Conservation (phyloP, 2,113 vertebrate species). For the Eptesicus fuscus region DNA sequence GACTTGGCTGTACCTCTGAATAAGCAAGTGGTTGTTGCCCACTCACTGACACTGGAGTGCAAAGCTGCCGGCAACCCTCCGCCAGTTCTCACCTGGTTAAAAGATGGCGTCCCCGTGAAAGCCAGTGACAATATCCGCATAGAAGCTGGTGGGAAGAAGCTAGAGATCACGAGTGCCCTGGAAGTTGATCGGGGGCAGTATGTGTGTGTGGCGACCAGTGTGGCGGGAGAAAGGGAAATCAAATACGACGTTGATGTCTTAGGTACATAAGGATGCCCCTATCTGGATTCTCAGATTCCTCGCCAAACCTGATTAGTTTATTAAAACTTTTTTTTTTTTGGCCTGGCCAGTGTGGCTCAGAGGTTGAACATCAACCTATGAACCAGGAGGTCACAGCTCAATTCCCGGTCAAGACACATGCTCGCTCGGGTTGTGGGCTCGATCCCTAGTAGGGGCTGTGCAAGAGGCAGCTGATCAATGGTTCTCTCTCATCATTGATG, state of each 20-base stretch:
- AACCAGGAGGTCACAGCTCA: too few species aligned
- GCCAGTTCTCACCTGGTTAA: constrained; percentile 94
- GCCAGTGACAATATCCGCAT: constrained; percentile 82
- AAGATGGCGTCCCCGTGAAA: constrained; percentile 90
- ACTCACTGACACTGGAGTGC: constrained; percentile 88
- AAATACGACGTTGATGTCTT: constrained; percentile 92
- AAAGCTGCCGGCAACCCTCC: constrained; percentile 91
- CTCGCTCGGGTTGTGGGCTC: too few species aligned
- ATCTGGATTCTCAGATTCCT: background rate
- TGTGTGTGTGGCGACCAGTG: constrained; percentile 92
- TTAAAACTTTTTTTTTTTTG: background rate
- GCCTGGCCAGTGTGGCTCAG: too few species aligned
- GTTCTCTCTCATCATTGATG: too few species aligned
- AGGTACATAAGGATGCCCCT: constrained; percentile 79
- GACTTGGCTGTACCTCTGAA: constrained; percentile 78
- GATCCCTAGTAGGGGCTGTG: too few species aligned
- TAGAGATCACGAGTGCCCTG: constrained; percentile 84
- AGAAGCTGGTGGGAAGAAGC: constrained; percentile 86
- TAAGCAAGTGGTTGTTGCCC: constrained; percentile 87
- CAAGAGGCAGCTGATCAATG: too few species aligned
- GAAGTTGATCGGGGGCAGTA: constrained; percentile 89
- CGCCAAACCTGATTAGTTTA: background rate
- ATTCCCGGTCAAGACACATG: too few species aligned
- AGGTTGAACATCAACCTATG: too few species aligned
- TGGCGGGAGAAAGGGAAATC: constrained; percentile 94